A percentile compares a stretch with the other conserved stretches of the same genome.
These are phyloP conservation scores for Apoderus coryli DNA, from an alignment of 2,888 invertebrate genomes.

Conservation along the genomic window DNA sequence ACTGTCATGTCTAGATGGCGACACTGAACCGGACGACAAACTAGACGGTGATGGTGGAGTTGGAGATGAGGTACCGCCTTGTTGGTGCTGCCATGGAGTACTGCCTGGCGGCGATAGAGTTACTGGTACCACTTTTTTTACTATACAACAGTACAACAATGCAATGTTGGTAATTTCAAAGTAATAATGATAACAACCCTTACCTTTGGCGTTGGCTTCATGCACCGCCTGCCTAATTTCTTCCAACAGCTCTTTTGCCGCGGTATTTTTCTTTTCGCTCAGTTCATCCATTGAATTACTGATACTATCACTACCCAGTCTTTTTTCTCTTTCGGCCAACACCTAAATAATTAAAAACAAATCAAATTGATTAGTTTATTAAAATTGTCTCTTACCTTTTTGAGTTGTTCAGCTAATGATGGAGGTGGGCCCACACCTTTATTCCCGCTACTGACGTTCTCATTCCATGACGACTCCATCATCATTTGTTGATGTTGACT, in stretches of 20 bases:
- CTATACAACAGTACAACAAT: slow-evolving; percentile 29
- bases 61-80: slow-evolving; percentile 29
- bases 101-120: slow-evolving; percentile 46
- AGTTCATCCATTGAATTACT: slow-evolving; percentile 48
- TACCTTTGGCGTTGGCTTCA: slow-evolving; percentile 79
- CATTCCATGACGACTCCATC: slow-evolving; percentile 32
- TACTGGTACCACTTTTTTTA: slow-evolving; percentile 50
- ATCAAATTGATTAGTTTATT: too few species aligned
- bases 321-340: slow-evolving; percentile 69
- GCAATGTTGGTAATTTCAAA: slow-evolving; percentile 2
- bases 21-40: slow-evolving; percentile 45
- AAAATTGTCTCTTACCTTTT: too few species aligned
- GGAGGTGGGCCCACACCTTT: slow-evolving; percentile 52
- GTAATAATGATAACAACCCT: slow-evolving; percentile 8
- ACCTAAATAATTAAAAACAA: slow-evolving; percentile 28
- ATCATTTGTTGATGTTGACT: too few species aligned
- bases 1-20: slow-evolving; percentile 35
- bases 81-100: slow-evolving; percentile 41
- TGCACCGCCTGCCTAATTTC: slow-evolving; percentile 80
- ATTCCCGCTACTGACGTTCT: slow-evolving; percentile 22
- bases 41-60: slow-evolving; percentile 48
- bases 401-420: slow-evolving; percentile 72
- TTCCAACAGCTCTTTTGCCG: slow-evolving; percentile 70
- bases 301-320: slow-evolving; percentile 38
- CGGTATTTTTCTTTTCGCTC: slow-evolving; percentile 41